Percentiles rank a stretch among this genome's conserved stretches.
phyloP scores from a whole-genome alignment of 1,140 invertebrate genomes.

The Zaprionus ornatus region DNA sequence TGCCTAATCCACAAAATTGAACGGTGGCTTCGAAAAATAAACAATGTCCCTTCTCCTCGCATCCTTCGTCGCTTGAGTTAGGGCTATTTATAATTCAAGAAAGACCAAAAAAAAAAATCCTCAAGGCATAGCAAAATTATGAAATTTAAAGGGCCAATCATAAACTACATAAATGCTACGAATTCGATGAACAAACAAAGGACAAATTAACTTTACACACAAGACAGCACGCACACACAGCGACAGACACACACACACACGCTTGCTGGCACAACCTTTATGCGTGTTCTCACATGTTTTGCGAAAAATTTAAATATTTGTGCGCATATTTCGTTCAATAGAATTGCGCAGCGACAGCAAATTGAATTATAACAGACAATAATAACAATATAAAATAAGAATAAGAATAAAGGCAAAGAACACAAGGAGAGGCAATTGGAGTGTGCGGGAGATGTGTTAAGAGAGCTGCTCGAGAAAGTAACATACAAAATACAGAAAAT shows the following conservation, averaged over 20 bases:
- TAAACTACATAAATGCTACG: constrained; percentile 47
- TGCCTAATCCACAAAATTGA: not conserved
- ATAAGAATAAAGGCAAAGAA: constrained; percentile 41
- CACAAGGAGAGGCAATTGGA: constrained; percentile 33
- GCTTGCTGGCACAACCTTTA: constrained; percentile 11
- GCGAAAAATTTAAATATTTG: constrained; percentile 63
- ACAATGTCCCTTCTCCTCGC: not conserved
- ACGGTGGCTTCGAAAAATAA: not conserved
- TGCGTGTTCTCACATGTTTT: constrained; percentile 18
- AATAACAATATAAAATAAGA: constrained; percentile 47
- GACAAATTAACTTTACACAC: constrained; percentile 53
- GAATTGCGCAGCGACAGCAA: constrained; percentile 36
- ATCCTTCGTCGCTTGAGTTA: too few species aligned
- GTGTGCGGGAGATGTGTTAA: constrained; percentile 13
- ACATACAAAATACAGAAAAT: constrained; percentile 35
- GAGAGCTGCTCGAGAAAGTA: constrained; percentile 22
- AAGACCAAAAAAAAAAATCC: constrained; percentile 2
- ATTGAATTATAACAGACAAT: constrained; percentile 62
- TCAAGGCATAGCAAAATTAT: constrained; percentile 14
- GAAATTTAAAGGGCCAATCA: constrained; percentile 52
- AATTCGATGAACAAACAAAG: constrained; percentile 60
- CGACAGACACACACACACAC: constrained; percentile 1
- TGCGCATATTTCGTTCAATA: constrained; percentile 41
- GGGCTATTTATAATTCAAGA: constrained; percentile 22
- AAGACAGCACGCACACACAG: constrained; percentile 25